Evolutionary conservation across 2,888 invertebrate species (phyloP), one percentile per base, ranked within the genome.

Genomic region (Acleris sparsana): DNA sequence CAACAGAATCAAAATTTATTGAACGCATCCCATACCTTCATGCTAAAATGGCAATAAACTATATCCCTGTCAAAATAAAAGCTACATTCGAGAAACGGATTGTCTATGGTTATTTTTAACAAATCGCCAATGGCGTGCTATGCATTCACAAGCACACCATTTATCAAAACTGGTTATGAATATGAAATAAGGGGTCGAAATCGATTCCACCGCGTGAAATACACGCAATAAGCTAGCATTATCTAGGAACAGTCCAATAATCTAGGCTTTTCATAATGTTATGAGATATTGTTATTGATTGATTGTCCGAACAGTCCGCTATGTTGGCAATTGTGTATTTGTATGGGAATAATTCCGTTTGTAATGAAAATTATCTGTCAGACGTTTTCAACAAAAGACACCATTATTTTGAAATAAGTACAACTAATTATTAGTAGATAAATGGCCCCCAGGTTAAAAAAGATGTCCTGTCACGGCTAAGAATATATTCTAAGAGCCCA

Each of bases 211-310:
- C 9, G 43, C 59, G 58, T 59, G 53, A 53, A 59, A 59, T 64
- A 64, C 59, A 48, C 46, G 59, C 53, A 53, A 53, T 63, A 63
- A 52, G 33, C 58, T 33, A 25, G 53, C 39, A 55, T 20, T 7
- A 39, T 59, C 48, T 58, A 39, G 29, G 33, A 29, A 59, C 48
- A 59, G 46, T 56, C 55, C 43, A 25, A 16, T 56, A 53, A 63
- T 63, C 58, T 63, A 59, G 46, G 58, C 58, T 63, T 63, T 63
- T 63, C 63, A 63, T 53, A 63, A 59, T 53, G 53, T 39, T 20
- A 43, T 46, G 53, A 53, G 52, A 25, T 55, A 49, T 18, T 17
- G 55, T 20, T 55, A 39, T 11, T 17, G 17, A 29, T 46, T 46
- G 46, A 46, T 46, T 46, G 17, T 46, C 5, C 46, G 46, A 5